Percentiles rank a stretch among this genome's conserved stretches.
These are phyloP conservation scores for Ormyrus nitidulus DNA, from an alignment of 2,888 invertebrate species.

Conservation along the genomic window DNA sequence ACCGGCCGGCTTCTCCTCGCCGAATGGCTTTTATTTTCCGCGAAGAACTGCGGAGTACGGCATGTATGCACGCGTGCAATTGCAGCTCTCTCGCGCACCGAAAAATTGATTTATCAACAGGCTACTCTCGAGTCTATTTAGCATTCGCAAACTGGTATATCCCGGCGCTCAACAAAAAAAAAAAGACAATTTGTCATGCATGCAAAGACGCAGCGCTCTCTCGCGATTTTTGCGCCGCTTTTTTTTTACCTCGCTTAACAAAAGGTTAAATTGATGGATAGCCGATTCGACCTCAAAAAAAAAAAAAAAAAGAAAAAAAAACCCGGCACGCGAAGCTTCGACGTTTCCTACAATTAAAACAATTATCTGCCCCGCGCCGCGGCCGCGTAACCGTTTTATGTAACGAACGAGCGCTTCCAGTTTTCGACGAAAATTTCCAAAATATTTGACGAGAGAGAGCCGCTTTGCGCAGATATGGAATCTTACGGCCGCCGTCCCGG, in stretches of 20 bases:
- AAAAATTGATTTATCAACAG: neutral
- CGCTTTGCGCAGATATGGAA: constrained; percentile 41
- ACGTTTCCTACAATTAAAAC: constrained; percentile 27
- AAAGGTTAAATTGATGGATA: no score
- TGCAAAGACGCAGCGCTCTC: no score
- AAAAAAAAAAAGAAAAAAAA: neutral
- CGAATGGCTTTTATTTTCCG: constrained; percentile 17
- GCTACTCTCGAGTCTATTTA: neutral
- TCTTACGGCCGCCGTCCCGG: neutral
- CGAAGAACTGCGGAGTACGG: no score
- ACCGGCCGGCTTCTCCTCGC: neutral
- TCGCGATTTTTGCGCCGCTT: no score
- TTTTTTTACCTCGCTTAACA: no score
- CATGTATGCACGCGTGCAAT: neutral
- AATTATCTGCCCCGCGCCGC: constrained; percentile 2
- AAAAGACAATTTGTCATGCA: no score
- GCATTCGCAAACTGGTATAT: neutral
- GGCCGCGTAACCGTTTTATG: constrained; percentile 4
- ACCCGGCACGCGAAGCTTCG: neutral
- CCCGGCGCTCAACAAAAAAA: no score
- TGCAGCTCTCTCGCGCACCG: neutral
- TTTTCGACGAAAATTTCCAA: no score
- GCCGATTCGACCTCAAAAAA: no score
- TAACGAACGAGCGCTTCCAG: constrained; percentile 12
- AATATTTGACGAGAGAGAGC: no score